Percentiles rank a stretch among this genome's conserved stretches.
Evolutionary conservation across 2,113 vertebrate species (phyloP).

Genomic region (Scopus umbretta): DNA sequence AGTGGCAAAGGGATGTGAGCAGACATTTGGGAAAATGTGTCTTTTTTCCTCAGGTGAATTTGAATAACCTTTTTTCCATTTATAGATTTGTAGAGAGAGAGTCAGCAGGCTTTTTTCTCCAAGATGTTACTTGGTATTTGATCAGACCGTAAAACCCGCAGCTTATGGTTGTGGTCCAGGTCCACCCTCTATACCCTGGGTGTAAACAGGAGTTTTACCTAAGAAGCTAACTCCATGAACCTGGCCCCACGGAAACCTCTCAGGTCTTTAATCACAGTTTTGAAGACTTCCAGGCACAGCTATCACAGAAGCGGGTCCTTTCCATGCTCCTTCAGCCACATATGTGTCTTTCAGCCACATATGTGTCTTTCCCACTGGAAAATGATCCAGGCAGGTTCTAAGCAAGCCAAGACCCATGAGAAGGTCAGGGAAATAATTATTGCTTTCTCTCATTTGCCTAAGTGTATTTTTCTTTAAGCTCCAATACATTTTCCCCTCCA

Average conservation of each 20-base stretch:
- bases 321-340: neutral
- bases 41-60: neutral
- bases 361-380: neutral
- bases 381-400: neutral
- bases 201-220: neutral
- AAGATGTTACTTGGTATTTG: neutral
- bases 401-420: neutral
- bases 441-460: neutral
- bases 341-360: neutral
- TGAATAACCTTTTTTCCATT: neutral
- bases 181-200: neutral
- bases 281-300: slow-evolving; percentile 16
- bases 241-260: neutral
- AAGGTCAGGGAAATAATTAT: slow-evolving; percentile 16
- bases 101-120: neutral
- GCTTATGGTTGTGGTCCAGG: neutral
- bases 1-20: neutral
- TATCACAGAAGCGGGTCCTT: neutral
- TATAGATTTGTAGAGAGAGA: neutral
- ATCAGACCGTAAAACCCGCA: neutral
- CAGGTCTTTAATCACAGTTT: neutral
- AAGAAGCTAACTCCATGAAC: neutral
- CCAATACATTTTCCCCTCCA: neutral
- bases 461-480: neutral
- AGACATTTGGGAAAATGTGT: neutral